A percentile compares a stretch with the other conserved stretches of the same genome.
Evolutionary conservation across 2,797 vertebrate genomes (phyloP).

Genomic region (Peromyscus melanophrys): DNA sequence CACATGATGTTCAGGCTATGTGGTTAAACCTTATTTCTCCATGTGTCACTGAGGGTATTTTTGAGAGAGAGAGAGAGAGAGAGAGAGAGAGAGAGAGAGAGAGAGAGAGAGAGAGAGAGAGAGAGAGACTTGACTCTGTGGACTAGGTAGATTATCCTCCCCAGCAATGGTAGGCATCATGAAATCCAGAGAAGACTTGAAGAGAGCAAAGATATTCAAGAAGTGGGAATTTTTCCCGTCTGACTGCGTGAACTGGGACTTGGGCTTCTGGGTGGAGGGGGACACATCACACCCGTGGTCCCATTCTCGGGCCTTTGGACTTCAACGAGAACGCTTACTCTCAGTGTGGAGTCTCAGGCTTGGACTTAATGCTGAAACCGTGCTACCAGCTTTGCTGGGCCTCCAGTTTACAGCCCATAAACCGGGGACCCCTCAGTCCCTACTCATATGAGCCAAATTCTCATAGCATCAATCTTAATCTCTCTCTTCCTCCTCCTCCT

Average conservation of each 20-base stretch:
- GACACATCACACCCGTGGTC: neutral
- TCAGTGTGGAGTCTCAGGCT: neutral
- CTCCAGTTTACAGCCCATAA: neutral
- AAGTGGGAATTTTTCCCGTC: neutral
- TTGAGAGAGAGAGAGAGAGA: neutral
- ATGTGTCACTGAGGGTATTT: neutral
- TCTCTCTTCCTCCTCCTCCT: too few relatives aligned
- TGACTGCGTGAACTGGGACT: neutral
- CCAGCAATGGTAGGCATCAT: neutral
- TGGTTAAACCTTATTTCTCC: conserved; percentile 7
- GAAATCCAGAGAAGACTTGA: neutral
- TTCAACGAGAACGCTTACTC: neutral
- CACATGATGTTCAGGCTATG: neutral
- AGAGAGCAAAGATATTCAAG: neutral
- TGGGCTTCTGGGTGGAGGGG: neutral
- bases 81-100: neutral
- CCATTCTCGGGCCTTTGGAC: neutral
- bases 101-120: neutral
- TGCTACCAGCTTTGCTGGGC: neutral
- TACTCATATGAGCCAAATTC: neutral
- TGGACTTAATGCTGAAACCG: neutral
- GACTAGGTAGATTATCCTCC: neutral
- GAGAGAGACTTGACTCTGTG: neutral
- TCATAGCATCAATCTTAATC: neutral
- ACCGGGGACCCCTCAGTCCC: neutral